Base-by-base conservation (phyloP, 1,140 invertebrate species). In the Trichoplusia ni region DNA sequence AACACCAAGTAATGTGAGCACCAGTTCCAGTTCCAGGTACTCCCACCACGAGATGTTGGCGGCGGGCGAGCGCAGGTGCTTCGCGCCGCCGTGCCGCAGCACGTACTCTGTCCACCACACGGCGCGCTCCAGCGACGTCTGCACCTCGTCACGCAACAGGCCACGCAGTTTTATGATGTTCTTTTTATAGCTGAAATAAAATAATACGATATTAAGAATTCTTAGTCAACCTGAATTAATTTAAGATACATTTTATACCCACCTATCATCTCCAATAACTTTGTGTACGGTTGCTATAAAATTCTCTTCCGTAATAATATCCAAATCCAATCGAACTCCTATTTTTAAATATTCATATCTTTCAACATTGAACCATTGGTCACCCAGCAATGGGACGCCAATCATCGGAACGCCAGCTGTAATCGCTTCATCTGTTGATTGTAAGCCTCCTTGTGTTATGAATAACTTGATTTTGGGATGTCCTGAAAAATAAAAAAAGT, bases 71-170 rank as follows among this genome's bases (percentile, higher is more conserved):
- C n/a, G n/a, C n/a, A n/a, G n/a, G n/a, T n/a, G n/a, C n/a, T n/a
- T n/a, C n/a, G n/a, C n/a, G n/a, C n/a, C n/a, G n/a, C n/a, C n/a
- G n/a, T 80, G 71, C 2, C 88, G 63, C 9, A 91, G 51, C 9
- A 91, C 71, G 65, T 92, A 88, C 68, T 92, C 91, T 0, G 82
- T 82, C 82, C 91, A 91, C 81, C 90, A 90, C 5, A 91, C 66
- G 0, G 89, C 89, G 21, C 84, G 72, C 18, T 92, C 86, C 14
- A 92, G 47, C 1, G 90, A 89, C 2, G 59, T 79, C 13, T 81
- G 62, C 0, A 91, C 91, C 56, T 91, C 89, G 75, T 94, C 93
- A 23, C 71, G 61, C 54, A 92, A 86, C 1, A 85, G 16, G 3
- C 29, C 31, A 0, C 91, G 90, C 2, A 88, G n/a, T 25, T 69